Conservation (phyloP, 2,113 vertebrate species). For the Carollia perspicillata region DNA sequence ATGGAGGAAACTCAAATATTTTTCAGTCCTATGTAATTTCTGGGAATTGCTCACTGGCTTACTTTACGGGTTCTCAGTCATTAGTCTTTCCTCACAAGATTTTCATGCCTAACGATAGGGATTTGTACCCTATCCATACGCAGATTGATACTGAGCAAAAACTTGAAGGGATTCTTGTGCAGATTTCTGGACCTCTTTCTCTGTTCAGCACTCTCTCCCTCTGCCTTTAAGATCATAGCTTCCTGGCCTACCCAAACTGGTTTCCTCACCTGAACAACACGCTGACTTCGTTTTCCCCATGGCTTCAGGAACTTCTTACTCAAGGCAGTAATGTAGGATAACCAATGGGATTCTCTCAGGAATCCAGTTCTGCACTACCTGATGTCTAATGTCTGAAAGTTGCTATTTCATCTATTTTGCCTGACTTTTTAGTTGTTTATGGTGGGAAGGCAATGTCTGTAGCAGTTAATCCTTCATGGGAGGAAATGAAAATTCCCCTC, state of each 20-base stretch:
- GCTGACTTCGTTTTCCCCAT: neutral
- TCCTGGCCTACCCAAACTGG: neutral
- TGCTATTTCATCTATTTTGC: neutral
- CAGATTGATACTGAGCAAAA: neutral
- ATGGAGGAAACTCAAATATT: neutral
- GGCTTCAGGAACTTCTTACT: neutral
- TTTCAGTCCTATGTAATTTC: neutral
- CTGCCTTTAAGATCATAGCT: neutral
- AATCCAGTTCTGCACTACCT: neutral
- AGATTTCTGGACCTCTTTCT: neutral
- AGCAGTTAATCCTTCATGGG: neutral
- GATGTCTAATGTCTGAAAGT: neutral
- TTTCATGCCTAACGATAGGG: neutral
- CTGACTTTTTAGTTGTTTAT: neutral
- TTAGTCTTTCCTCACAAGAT: neutral
- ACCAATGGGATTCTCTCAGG: neutral
- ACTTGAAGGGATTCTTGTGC: too few species aligned
- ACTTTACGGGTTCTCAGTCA: neutral
- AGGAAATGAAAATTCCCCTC: neutral
- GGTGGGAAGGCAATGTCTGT: neutral
- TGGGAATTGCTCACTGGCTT: neutral
- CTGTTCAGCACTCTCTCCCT: neutral
- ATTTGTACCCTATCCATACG: neutral
- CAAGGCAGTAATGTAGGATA: neutral
- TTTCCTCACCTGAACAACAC: neutral